Base-by-base conservation (phyloP, 2,888 invertebrate genomes). In the Napeogenes sylphis region DNA sequence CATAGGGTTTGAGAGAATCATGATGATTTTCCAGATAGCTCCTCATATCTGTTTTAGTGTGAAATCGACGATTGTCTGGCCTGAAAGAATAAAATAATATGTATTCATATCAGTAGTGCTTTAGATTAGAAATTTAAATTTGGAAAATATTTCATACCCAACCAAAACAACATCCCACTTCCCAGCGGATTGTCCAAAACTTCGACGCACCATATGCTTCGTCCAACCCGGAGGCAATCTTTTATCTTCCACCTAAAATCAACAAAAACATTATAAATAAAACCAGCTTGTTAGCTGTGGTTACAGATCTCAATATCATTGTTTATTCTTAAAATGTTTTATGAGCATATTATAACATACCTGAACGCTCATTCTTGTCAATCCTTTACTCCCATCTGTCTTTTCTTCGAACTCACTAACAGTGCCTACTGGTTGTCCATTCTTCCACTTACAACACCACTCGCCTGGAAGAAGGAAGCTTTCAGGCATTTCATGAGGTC, bases 161-260 rank as follows among this genome's bases (percentile, higher is more conserved):
- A 95, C 91, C 62, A 96, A 91, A 55, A 96, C 92, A 2, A 95
- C 94, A 75, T 96, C 95, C 96, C 96, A 96, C 78, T 96, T 96
- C 6, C 95, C 95, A 12, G 94, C 94, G 32, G 94, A 94, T 54
- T 92, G 90, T 0, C 94, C 94, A 58, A 91, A 85, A 70, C 91
- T 91, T 42, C 95, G 91, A 68, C 95, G 94, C 33, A 94, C 93
- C 84, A 96, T 93, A 78, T 95, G 95, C 78, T 96, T 96, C 0
- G 92, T 92, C 96, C 96, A 96, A 2, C 94, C 94, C 1, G 91
- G 81, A 0, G 96, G 96, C 67, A 96, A 81, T 58, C 94, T 91
- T 75, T 93, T 93, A 80, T 96, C 96, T 57, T 93, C 91, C 5
- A 96, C 95, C 83, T 95, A 38, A 4, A 70, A 71, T 32, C 45